Base-by-base conservation (phyloP, 1,140 invertebrate species). In the Trichomalopsis sarcophagae region DNA sequence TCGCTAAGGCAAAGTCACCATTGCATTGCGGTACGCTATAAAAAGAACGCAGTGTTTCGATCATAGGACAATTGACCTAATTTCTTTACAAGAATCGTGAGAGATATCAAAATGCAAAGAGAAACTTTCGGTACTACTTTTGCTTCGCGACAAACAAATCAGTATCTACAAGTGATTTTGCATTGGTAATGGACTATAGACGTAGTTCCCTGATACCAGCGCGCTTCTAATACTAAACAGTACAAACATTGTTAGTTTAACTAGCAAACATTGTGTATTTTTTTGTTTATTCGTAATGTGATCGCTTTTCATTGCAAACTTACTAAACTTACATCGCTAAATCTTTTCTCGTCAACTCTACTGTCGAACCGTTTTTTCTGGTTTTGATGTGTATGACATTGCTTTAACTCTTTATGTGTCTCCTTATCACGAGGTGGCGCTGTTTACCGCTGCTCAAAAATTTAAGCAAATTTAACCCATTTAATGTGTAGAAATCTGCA, bases 141-240 rank as follows among this genome's bases (percentile, higher is more conserved):
- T 79, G 30, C 44, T 74, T 81, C 23, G 55, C 21, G 40, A 77
- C 33, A 86, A 73, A 73, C 50, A 82, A 86, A 86, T n/a, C 73
- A 82, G 21, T 86, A 82, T 86, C 80, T 82, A 82, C 74, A 82
- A 78, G 23, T 50, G 44, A 82, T 85, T 85, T 85, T 85, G 77
- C 62, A 85, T 82, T 78, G 66, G 55, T 27, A 76, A 82, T 85
- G 74, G 71, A 85, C 80, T 83, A 21, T 87, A 85, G 27, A 87
- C 80, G 76, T 81, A 88, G 90, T 92, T 92, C 92, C 91, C 91
- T 92, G 92, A 92, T 92, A 92, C 89, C 91, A 92, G 89, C 91
- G 91, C 88, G 87, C 87, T 91, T 85, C 87, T 88, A 85, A 91
- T 88, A 91, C 89, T 86, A 87, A 87, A 89, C 86, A 90, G 89